Conservation (phyloP, 1,140 invertebrate genomes). For the Araneus ventricosus region DNA sequence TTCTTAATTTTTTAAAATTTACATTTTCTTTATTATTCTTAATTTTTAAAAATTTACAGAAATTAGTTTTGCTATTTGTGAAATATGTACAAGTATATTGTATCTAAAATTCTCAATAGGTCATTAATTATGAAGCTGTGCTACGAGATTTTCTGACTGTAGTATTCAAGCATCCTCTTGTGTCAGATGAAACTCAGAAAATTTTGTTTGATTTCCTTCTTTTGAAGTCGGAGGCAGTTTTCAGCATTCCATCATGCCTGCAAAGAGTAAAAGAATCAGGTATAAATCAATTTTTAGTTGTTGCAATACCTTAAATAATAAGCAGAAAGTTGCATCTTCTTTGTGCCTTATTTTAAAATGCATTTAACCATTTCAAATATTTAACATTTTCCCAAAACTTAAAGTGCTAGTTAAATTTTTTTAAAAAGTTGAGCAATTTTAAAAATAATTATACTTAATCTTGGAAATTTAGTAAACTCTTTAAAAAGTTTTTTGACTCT, state of each 20-base stretch:
- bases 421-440: too few species aligned
- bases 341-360: too few species aligned
- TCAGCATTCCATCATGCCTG: conserved; percentile 5
- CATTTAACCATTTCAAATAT: too few species aligned
- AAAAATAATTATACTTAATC: too few species aligned
- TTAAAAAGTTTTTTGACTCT: too few species aligned
- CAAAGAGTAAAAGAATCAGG: conserved; percentile 49
- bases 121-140: conserved; percentile 70
- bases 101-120: conserved; percentile 39
- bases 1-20: too few species aligned
- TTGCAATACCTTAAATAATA: too few species aligned
- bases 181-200: conserved; percentile 64
- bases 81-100: not conserved
- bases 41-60: too few species aligned
- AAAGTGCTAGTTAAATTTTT: too few species aligned
- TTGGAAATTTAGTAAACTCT: too few species aligned
- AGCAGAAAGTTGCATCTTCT: too few species aligned
- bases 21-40: not conserved
- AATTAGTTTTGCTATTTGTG: not conserved
- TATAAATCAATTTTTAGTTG: not conserved
- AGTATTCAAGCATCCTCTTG: conserved; percentile 65
- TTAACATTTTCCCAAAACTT: too few species aligned
- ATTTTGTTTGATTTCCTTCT: conserved; percentile 67
- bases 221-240: conserved; percentile 47
- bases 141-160: conserved; percentile 54